Base-by-base conservation (phyloP, 1,140 invertebrate species). In the Sitodiplosis mosellana region DNA sequence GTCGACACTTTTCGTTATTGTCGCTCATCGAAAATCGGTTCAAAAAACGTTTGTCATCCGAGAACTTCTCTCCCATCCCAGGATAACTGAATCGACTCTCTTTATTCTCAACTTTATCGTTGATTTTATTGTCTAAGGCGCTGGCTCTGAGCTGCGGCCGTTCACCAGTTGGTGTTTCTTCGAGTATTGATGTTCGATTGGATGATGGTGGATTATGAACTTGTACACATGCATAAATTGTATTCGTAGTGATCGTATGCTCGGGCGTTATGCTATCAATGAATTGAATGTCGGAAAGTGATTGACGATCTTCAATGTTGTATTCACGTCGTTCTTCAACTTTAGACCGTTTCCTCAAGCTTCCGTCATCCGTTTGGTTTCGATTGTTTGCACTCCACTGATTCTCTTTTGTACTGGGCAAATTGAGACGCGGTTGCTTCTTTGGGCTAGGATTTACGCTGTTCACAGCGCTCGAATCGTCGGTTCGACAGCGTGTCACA, bases 221-320 rank as follows among this genome's bases (percentile, higher is more conserved):
- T 45, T 64, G 61, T 6, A 60, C 62, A 46, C 53, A 22, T 15
- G 22, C 17, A 45, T 45, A 45, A 22, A 45, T 36, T 44, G 37
- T 52, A 47, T 51, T 53, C 2, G 21, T 8, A 46, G 51, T 52
- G 36, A 51, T 52, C n/a, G 52, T 54, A 48, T 63, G 70, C 41
- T 76, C 72, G 1, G 74, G 73, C 8, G 74, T 76, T 46, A 67
- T 72, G 48, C 73, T 74, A 55, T 78, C 76, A 48, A 78, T 78
- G 58, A 71, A 78, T 33, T 75, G 72, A 49, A 78, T 72, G 51
- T 74, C 69, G 0, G 71, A 70, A 1, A 77, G 59, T 27, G 27
- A 27, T 27, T 27, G 27, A 27, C 27, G 27, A 3, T 27, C 27
- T 27, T 27, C 27, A 5, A 27, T 5, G 10, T 27, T 27, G 10